These are phyloP conservation scores for Calonectris borealis DNA, from an alignment of 2,113 vertebrate species.

Conservation along the genomic window DNA sequence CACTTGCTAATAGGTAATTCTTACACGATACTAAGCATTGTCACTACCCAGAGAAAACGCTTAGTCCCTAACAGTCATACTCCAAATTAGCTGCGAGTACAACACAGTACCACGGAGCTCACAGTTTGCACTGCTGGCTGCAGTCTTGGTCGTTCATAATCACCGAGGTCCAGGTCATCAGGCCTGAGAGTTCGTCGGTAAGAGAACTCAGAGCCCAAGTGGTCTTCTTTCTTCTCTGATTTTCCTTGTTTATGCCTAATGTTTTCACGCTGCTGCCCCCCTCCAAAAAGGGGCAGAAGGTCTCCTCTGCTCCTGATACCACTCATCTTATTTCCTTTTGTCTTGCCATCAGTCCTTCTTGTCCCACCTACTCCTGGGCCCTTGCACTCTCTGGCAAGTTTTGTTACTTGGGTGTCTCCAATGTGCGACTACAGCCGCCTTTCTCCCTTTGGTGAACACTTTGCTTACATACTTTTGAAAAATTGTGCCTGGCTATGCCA, in stretches of 20 bases:
- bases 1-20: background rate
- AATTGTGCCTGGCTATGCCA: background rate
- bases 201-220: background rate
- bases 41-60: background rate
- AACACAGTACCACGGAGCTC: background rate
- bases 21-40: background rate
- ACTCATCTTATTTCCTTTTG: background rate
- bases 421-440: background rate
- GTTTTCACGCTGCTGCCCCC: background rate
- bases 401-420: rapidly evolving
- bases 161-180: background rate
- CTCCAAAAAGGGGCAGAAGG: background rate
- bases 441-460: background rate
- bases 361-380: background rate
- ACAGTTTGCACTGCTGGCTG: background rate
- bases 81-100: background rate
- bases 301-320: background rate
- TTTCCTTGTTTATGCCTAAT: background rate
- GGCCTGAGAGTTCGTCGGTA: background rate
- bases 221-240: background rate
- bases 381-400: background rate
- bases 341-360: background rate
- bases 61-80: background rate
- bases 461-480: background rate
- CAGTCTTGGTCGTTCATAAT: rapidly evolving